A percentile compares a stretch with the other conserved stretches of the same genome.
Conservation (phyloP, 2,797 vertebrate species). For the Hydrophis major region DNA sequence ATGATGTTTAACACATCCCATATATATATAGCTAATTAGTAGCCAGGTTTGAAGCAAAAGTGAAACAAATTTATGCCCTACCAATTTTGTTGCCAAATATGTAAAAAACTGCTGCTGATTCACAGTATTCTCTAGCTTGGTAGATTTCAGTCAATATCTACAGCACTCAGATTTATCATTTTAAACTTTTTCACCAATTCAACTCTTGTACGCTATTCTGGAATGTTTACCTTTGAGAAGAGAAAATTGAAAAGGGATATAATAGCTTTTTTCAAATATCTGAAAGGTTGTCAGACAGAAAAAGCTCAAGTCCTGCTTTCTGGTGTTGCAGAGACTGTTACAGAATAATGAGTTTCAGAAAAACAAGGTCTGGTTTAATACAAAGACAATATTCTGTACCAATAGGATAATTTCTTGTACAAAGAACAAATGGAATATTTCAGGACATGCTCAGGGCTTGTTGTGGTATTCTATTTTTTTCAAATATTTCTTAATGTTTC, state of each 20-base stretch:
- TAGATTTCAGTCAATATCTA: background rate
- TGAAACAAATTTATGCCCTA: background rate
- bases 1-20: background rate
- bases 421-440: background rate
- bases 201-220: background rate
- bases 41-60: background rate
- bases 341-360: background rate
- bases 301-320: background rate
- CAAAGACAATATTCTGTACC: background rate
- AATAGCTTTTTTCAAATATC: background rate
- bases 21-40: background rate
- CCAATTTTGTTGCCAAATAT: background rate
- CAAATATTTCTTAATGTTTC: slow-evolving; percentile 5
- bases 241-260: background rate
- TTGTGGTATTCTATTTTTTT: background rate
- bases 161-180: background rate
- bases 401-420: background rate
- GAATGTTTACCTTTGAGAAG: background rate
- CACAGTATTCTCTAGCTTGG: background rate
- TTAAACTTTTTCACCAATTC: background rate
- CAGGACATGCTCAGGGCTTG: background rate
- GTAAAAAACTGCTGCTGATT: background rate
- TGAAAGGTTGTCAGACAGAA: background rate
- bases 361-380: background rate
- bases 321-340: background rate